Base-by-base conservation (phyloP, 2,797 vertebrate genomes). In the Neosilurus hyrtlii region DNA sequence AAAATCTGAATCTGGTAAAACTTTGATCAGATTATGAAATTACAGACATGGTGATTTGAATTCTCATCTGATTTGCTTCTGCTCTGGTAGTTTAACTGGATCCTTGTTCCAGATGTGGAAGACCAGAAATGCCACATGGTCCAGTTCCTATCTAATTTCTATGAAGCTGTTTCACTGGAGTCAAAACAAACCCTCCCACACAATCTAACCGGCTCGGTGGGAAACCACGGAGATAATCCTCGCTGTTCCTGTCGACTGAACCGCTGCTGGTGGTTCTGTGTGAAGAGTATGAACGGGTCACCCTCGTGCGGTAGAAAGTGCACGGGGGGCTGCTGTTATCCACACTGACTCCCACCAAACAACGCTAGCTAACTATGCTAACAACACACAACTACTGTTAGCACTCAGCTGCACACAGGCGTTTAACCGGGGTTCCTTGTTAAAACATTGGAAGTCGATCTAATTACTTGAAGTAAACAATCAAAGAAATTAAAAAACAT, bases 291-390 rank as follows among this genome's bases (percentile, higher is more conserved):
- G 26, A 52, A 62, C 37, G 15, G 75, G 59, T 78, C 61, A 78
- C 16, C 56, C 61, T 51, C 76, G 76, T 78, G 43, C 76, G 30
- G 8, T 22, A 12, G 3, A 52, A 20, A 35, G 43, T 43, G 24
- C 3, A 7, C 14, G 73, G 35, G 37, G 18, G 24, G 1, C 22
- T 77, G 76, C 51, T 78, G 76, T 43, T 78, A 52, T 65, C 43
- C 43, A 43, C 43, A 51, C 76, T 51, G 43, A 78, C 76, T 52
- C 59, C 24, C 61, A 77, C 73, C 30, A 77, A 61, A 62, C 43
- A 65, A 24, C 61, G 20, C 56, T 43, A 61, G 74, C 74, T 61
- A 52, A 20, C 43, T 5, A 26, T 52, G 76, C 76, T 78, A 78
- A 78, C 61, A 78, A 52, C 76, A 65, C 37, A 51, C 22, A 11